Base-by-base conservation (phyloP, 1,140 invertebrate species). In the Tetragonula clypearis region DNA sequence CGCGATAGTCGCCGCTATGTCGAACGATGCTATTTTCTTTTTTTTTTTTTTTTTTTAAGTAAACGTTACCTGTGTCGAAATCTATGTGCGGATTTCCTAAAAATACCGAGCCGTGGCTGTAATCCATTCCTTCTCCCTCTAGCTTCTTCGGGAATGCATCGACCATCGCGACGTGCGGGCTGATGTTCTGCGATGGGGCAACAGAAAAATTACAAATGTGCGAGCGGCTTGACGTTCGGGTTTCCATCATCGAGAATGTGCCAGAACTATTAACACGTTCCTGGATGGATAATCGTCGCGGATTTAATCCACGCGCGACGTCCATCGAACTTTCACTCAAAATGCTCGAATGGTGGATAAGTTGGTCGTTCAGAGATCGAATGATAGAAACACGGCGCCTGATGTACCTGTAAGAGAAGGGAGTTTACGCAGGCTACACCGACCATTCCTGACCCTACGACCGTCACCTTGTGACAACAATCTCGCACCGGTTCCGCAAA, bases 381-480 rank as follows among this genome's bases (percentile, higher is more conserved):
- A 26, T 65, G 53, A n/a, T 19, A 19, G n/a, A 49, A 9, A 35
- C 1, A 19, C 74, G n/a, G 21, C 8, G 72, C 41, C 69, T 49
- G 15, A 26, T 53, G 12, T 91, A 96, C 96, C 93, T 96, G 96
- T 35, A 96, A 95, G 30, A 97, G 93, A 83, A 97, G 94, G 21
- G 95, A 93, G 88, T 95, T 96, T 26, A 95, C 96, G 87, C 95
- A 94, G 12, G 96, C 95, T 93, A 96, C 95, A 66, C 96, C 96
- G 78, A 97, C 96, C 93, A 96, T 95, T 53, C 96, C 96, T 55
- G 96, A 95, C 21, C 96, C 96, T 19, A 97, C 96, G 69, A 97
- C 92, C 8, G 96, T 95, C 41, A 96, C 95, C 92, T 96, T 96
- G 85, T 91, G 91, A 69, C 92, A 85, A 26, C 92, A 92, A 35